These are phyloP conservation scores for Pandion haliaetus DNA, from an alignment of 2,113 vertebrate genomes.

Conservation along the genomic window DNA sequence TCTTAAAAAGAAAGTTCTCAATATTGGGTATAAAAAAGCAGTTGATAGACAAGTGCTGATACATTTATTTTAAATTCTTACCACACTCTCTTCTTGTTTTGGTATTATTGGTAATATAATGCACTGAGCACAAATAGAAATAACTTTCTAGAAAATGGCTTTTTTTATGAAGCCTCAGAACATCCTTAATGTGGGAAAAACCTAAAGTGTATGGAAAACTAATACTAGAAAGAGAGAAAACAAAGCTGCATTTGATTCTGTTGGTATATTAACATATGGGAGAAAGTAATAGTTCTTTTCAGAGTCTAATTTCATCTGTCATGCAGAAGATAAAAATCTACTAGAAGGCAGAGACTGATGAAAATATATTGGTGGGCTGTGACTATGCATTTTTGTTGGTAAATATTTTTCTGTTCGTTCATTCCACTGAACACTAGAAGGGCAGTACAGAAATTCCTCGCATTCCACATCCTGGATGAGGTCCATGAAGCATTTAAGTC, in stretches of 20 bases:
- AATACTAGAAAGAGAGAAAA: not conserved
- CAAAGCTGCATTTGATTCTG: not conserved
- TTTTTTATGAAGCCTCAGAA: not conserved
- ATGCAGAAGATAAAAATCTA: not conserved
- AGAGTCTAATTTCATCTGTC: not conserved
- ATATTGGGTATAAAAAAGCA: not conserved
- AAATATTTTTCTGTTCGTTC: not conserved
- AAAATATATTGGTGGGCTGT: not conserved
- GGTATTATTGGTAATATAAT: not conserved
- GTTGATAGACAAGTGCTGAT: not conserved
- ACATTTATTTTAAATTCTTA: not conserved
- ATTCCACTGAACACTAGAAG: not conserved
- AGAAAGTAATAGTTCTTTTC: not conserved
- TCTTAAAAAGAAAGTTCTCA: not conserved
- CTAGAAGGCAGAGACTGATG: not conserved
- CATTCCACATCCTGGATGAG: not conserved
- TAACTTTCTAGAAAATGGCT: not conserved
- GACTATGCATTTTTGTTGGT: not conserved
- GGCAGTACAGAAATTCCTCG: conserved; percentile 8
- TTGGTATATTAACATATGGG: not conserved
- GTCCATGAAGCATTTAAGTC: not conserved
- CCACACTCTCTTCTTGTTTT: not conserved
- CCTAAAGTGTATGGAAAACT: not conserved
- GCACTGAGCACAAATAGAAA: not conserved
- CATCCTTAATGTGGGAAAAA: not conserved